Percentiles rank a stretch among this genome's conserved stretches.
phyloP scores from a whole-genome alignment of 1,140 invertebrate genomes.

The Scaptomyza pallida region DNA sequence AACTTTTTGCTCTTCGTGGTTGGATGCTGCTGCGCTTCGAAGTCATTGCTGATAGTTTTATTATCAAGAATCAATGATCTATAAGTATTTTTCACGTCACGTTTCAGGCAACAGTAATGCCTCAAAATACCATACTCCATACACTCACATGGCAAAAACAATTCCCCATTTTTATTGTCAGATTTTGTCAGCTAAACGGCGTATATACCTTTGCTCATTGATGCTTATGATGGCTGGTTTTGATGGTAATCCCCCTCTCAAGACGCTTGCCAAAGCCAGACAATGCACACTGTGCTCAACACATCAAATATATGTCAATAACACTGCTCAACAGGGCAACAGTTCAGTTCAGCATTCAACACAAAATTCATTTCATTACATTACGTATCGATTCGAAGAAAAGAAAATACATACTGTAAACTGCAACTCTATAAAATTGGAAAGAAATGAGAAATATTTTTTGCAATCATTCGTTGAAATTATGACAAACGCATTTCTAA shows the following conservation, averaged over 20 bases:
- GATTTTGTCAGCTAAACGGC: not conserved
- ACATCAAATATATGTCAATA: conserved; percentile 72
- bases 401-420: conserved; percentile 15
- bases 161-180: not conserved
- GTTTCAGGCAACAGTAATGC: conserved; percentile 32
- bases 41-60: conserved; percentile 72
- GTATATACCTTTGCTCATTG: conserved; percentile 8
- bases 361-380: conserved; percentile 77
- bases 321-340: conserved; percentile 59
- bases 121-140: not conserved
- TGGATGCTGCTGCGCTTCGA: conserved; percentile 36
- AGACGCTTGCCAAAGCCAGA: conserved; percentile 23
- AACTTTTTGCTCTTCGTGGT: conserved; percentile 19
- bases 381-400: conserved; percentile 5
- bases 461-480: conserved; percentile 78
- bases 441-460: conserved; percentile 72
- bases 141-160: not conserved
- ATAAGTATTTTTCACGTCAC: conserved; percentile 57
- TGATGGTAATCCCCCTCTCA: conserved; percentile 25
- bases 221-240: conserved; percentile 15
- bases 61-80: conserved; percentile 80
- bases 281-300: conserved; percentile 46
- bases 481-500: conserved; percentile 82
- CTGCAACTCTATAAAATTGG: conserved; percentile 39
- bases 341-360: no score